Evolutionary conservation across 2,888 invertebrate genomes (phyloP), one percentile per base, ranked within the genome.

Genomic region (Criorhina ranunculi): DNA sequence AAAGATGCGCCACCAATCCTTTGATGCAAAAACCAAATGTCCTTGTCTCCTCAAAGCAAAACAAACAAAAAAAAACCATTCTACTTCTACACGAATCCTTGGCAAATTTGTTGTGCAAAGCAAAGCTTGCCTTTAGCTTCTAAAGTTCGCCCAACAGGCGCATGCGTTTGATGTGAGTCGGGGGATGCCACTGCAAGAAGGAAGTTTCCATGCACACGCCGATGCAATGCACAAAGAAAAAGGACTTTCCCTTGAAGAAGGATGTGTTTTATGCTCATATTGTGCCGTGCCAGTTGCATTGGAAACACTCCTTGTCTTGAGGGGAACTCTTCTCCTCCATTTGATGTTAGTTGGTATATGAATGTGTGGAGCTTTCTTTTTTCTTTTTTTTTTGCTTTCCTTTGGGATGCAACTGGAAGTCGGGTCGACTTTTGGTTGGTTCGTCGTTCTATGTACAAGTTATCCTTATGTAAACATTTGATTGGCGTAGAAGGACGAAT

Each of bases 191-290:
- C 51, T 80, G 85, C 85, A 85, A 40, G 46, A 46, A 37, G 31
- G 80, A 80, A 40, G n/a, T 60, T 35, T 1, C 40, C 70, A 37
- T 85, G 85, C 80, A 80, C 53, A 59, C 46, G 59, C 40, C 69
- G 75, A 80, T 85, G 85, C 85, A 85, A 24, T 83, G 69, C 62
- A 79, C 69, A 64, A 70, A 64, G 67, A 7, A 73, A 64, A 67
- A 55, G 55, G 62, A 64, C 31, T 64, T 70, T 75, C 53, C 64
- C 49, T 64, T 53, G 33, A 80, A 80, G 78, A 40, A 60, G 80
- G 80, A 46, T 60, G 62, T 59, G 19, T 40, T 64, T 60, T 31
- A 8, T 33, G 46, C 66, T 12, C 11, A 53, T 44, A 46, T 42
- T 53, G 62, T 64, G 42, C 62, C 67, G 64, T 75, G 83, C 11